Percentiles rank a stretch among this genome's conserved stretches.
Evolutionary conservation across 2,888 invertebrate species (phyloP).

Genomic region (Odontomyia ornata): DNA sequence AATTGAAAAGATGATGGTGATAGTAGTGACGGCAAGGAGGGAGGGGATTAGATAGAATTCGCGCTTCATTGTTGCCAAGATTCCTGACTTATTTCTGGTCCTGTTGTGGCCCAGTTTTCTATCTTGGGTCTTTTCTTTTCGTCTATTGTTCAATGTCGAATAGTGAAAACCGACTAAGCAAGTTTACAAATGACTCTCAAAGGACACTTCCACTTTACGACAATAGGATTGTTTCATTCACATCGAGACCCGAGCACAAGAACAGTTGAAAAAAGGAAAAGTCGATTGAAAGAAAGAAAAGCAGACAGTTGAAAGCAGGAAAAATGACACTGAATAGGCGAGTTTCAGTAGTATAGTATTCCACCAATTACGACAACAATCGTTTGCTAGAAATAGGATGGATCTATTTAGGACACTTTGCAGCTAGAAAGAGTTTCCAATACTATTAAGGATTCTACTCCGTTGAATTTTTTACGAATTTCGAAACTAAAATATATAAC

Average conservation of each 20-base stretch:
- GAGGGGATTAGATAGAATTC: not conserved
- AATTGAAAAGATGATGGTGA: not conserved
- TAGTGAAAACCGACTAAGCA: constrained; percentile 37
- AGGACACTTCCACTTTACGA: constrained; percentile 46
- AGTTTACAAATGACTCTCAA: constrained; percentile 46
- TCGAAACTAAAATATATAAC: too few relatives aligned
- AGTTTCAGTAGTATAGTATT: not conserved
- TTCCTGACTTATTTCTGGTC: constrained; percentile 4
- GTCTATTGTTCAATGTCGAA: constrained; percentile 31
- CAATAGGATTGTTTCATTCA: constrained; percentile 48
- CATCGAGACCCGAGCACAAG: not conserved
- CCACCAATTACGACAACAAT: not conserved
- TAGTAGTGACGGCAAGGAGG: not conserved
- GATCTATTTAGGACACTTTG: too few relatives aligned
- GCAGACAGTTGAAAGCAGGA: constrained; percentile 14
- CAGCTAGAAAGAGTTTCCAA: too few relatives aligned
- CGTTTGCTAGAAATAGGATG: not conserved
- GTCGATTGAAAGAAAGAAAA: not conserved
- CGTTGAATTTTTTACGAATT: too few relatives aligned
- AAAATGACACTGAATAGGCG: constrained; percentile 19
- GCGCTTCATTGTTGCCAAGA: not conserved
- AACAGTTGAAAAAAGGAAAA: not conserved
- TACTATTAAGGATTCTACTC: too few relatives aligned
- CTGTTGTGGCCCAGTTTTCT: constrained; percentile 26
- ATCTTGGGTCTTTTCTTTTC: constrained; percentile 1